A percentile compares a stretch with the other conserved stretches of the same genome.
Evolutionary conservation across 2,888 invertebrate genomes (phyloP).

Genomic region (Torymus auratus): DNA sequence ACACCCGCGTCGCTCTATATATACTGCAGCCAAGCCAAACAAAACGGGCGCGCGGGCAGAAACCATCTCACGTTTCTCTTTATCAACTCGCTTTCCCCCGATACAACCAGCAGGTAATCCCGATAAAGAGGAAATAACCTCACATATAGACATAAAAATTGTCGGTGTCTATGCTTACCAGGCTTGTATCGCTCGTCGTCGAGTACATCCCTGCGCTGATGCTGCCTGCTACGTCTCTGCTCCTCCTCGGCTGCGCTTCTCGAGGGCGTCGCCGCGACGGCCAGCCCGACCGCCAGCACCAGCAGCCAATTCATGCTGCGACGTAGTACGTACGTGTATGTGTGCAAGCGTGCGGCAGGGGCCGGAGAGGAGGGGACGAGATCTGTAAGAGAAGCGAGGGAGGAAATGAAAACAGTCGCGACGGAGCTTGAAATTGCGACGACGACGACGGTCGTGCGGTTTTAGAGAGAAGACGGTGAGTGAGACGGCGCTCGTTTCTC

Average conservation of each 20-base stretch:
- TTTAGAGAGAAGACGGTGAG: no score
- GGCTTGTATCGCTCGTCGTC: constrained; percentile 51
- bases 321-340: no score
- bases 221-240: no score
- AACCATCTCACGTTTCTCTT: background rate
- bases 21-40: no score
- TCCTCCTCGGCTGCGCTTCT: constrained; percentile 3
- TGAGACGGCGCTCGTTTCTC: no score
- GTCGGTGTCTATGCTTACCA: constrained; percentile 7
- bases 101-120: background rate
- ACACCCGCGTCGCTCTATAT: no score
- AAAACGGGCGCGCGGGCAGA: no score
- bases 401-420: no score
- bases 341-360: background rate
- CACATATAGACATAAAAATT: no score
- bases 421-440: no score
- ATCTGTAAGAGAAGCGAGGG: background rate
- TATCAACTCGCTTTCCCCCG: background rate
- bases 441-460: no score
- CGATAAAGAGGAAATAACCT: constrained; percentile 21
- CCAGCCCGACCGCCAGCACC: constrained; percentile 35
- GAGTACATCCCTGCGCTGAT: background rate
- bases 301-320: constrained; percentile 52
- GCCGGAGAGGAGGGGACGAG: background rate
- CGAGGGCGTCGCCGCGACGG: constrained; percentile 37